Evolutionary conservation across 2,113 vertebrate genomes (phyloP).

Genomic region (Calonectris borealis): DNA sequence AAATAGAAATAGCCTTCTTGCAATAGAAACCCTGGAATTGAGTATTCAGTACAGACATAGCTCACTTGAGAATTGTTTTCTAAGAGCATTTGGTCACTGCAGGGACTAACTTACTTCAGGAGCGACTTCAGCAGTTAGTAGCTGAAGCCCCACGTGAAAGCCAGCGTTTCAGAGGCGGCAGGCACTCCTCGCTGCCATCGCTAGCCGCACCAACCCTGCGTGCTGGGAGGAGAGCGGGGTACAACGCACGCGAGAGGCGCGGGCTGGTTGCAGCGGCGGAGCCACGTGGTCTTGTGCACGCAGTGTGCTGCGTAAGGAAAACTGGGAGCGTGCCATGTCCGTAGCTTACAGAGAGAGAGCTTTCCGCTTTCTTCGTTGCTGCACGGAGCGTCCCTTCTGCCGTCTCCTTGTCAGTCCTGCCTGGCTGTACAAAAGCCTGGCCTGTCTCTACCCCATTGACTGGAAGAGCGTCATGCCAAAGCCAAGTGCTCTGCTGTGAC

Average conservation of each 20-base stretch:
- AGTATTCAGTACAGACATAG: not conserved
- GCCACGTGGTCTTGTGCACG: fast-evolving
- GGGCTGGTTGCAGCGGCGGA: not conserved
- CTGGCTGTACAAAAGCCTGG: not conserved
- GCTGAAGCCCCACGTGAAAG: not conserved
- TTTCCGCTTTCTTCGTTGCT: not conserved
- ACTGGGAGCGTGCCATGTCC: not conserved
- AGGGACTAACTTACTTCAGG: not conserved
- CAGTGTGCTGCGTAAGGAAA: not conserved
- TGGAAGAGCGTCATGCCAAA: not conserved
- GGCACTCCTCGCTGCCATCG: not conserved
- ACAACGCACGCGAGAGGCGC: fast-evolving
- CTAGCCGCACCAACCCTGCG: fast-evolving
- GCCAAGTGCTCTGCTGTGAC: not conserved
- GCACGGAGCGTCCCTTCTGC: fast-evolving
- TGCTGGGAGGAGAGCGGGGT: not conserved
- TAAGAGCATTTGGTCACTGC: not conserved
- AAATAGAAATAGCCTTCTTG: not conserved
- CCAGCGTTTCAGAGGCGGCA: not conserved
- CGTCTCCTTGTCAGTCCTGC: not conserved
- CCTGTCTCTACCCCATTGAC: not conserved
- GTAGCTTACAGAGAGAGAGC: not conserved
- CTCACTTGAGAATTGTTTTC: not conserved
- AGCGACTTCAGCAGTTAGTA: not conserved
- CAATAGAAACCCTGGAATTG: not conserved